phyloP scores from a whole-genome alignment of 1,140 invertebrate species.

The Plectrocnemia conspersa region DNA sequence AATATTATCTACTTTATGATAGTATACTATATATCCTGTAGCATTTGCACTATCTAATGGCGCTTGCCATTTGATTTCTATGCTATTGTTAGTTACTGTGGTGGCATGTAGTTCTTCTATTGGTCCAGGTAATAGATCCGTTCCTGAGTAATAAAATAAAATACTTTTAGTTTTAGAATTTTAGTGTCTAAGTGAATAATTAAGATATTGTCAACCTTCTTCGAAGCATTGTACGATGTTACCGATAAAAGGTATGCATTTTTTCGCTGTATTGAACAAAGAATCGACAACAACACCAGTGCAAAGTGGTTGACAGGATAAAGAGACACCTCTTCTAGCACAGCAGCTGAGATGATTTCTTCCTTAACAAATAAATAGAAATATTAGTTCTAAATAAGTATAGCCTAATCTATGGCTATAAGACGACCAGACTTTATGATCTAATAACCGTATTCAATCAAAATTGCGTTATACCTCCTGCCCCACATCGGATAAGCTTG shows the following conservation, averaged over 20 bases:
- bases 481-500: conserved; percentile 57
- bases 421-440: too few relatives aligned
- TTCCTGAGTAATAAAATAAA: conserved; percentile 49
- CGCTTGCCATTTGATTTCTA: conserved; percentile 65
- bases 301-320: conserved; percentile 67
- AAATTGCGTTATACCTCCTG: conserved; percentile 42
- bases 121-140: conserved; percentile 67
- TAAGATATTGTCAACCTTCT: conserved; percentile 57
- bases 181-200: background rate
- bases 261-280: conserved; percentile 47
- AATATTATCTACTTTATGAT: conserved; percentile 69
- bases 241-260: conserved; percentile 73
- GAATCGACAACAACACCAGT: conserved; percentile 60
- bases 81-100: conserved; percentile 54
- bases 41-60: conserved; percentile 60
- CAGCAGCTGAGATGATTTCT: conserved; percentile 74
- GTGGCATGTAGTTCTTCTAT: conserved; percentile 68
- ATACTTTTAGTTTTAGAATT: conserved; percentile 2
- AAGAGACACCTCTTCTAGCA: conserved; percentile 64
- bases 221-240: conserved; percentile 82
- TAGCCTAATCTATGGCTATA: too few relatives aligned
- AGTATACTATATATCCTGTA: conserved; percentile 66
- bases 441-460: background rate
- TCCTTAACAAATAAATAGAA: conserved; percentile 53
- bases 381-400: too few relatives aligned